Conservation (phyloP, 1,140 invertebrate genomes). For the Drosophila nebulosa region DNA sequence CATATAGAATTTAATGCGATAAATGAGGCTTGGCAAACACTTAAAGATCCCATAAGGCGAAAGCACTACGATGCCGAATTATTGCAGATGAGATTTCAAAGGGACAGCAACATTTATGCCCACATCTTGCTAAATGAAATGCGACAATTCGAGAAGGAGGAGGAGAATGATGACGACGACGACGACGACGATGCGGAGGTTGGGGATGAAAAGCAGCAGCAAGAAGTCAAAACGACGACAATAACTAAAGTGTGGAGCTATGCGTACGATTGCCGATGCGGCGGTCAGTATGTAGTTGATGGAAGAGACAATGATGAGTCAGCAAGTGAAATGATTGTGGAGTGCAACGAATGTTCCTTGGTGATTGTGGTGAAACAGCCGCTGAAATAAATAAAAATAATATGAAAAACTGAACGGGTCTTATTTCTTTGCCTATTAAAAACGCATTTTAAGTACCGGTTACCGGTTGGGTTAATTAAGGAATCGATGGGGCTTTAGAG, state of each 20-base stretch:
- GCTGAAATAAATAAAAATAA: conserved; percentile 16
- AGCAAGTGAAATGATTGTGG: conserved; percentile 74
- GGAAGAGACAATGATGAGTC: conserved; percentile 45
- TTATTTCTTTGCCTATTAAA: conserved; percentile 9
- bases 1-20: conserved; percentile 63
- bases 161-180: conserved; percentile 14
- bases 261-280: conserved; percentile 74
- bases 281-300: conserved; percentile 75
- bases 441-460: neutral
- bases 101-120: conserved; percentile 72
- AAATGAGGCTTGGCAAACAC: conserved; percentile 76
- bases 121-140: conserved; percentile 57
- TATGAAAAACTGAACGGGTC: conserved; percentile 15
- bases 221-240: conserved; percentile 51
- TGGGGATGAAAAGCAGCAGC: neutral
- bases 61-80: conserved; percentile 78
- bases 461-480: no score
- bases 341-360: conserved; percentile 78
- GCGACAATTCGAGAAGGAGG: conserved; percentile 39
- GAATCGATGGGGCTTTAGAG: no score
- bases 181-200: neutral
- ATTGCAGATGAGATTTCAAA: conserved; percentile 67
- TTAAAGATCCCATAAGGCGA: conserved; percentile 75
- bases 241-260: conserved; percentile 40
- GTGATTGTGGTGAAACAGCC: conserved; percentile 70